Evolutionary conservation across 2,113 vertebrate genomes (phyloP), one percentile per base, ranked within the genome.

Genomic region (Poeciliopsis occidentalis): DNA sequence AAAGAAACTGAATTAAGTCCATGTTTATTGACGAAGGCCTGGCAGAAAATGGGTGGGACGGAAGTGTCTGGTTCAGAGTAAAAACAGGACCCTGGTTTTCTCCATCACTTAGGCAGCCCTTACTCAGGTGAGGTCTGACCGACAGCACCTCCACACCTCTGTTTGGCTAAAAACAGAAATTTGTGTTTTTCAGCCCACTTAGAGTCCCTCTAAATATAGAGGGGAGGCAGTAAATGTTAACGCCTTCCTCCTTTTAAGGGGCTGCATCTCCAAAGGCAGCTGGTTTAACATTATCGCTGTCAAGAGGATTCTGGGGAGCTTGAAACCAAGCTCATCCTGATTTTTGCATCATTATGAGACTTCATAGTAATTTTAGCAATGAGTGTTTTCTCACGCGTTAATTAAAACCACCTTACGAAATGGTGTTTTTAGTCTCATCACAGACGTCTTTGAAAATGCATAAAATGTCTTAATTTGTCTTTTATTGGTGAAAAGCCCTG

Each of bases 31-130:
- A 83, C 79, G 41, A 64, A 85, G 64, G 27, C 60, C 82, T 47
- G 71, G 69, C 73, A 79, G 80, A 4, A 12, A 84, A 73, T 71
- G 77, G 85, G 87, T 62, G 85, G 80, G 71, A 79, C 91, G 90
- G 91, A 92, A 91, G 81, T 67, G 87, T 88, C 88, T 91, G 90
- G 82, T 88, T 88, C 90, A 67, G 83, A 91, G 74, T 82, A 61
- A 92, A 91, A 94, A 90, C 76, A 83, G 77, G 74, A 71, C 39
- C 60, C 79, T 44, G 78, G 76, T 75, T 26, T 61, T 82, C 65
- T 80, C 81, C 79, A 76, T 81, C 67, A 79, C 74, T 69, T 78
- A 76, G 80, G 67, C 24, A n/a, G 62, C 19, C 37, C 78, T 75
- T 0, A n/a, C 81, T 80, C 85, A 87, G 85, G 81, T 89, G 85